These are phyloP conservation scores for Phengaris arion DNA, from an alignment of 2,888 invertebrate genomes.

Conservation along the genomic window DNA sequence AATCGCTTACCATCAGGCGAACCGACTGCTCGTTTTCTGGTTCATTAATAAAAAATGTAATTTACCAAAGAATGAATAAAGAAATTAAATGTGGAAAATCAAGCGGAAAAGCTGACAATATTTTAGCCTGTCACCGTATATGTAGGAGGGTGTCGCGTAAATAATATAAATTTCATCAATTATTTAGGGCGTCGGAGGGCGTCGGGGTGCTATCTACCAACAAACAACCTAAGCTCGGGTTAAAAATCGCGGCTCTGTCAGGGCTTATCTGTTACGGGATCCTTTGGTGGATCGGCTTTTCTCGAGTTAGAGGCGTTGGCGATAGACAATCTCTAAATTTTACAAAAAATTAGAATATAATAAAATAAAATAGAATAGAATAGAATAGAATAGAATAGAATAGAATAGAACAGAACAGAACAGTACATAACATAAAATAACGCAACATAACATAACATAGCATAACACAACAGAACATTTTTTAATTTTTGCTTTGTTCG, in stretches of 20 bases:
- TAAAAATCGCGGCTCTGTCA: conserved; percentile 44
- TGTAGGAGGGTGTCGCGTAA: background rate
- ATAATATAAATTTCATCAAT: conserved; percentile 17
- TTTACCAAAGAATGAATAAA: background rate
- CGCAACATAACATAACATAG: too few species aligned
- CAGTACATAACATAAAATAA: too few species aligned
- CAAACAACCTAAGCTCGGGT: conserved; percentile 38
- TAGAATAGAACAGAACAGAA: too few species aligned
- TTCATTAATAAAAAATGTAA: background rate
- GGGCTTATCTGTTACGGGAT: conserved; percentile 43
- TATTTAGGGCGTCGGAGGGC: background rate
- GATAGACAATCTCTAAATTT: background rate
- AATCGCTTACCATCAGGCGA: too few species aligned
- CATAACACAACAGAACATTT: too few species aligned
- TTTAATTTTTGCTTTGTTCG: too few species aligned
- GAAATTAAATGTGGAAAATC: background rate
- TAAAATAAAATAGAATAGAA: too few species aligned
- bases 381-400: too few species aligned
- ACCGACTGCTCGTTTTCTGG: too few species aligned
- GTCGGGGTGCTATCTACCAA: conserved; percentile 25
- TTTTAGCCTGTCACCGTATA: background rate
- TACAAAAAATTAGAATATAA: too few species aligned
- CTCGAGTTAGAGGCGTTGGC: background rate
- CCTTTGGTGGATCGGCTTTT: conserved; percentile 44
- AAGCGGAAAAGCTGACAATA: background rate